Percentiles rank a stretch among this genome's conserved stretches.
These are phyloP conservation scores for Pogonus chalceus DNA, from an alignment of 1,140 invertebrate species.

Conservation along the genomic window DNA sequence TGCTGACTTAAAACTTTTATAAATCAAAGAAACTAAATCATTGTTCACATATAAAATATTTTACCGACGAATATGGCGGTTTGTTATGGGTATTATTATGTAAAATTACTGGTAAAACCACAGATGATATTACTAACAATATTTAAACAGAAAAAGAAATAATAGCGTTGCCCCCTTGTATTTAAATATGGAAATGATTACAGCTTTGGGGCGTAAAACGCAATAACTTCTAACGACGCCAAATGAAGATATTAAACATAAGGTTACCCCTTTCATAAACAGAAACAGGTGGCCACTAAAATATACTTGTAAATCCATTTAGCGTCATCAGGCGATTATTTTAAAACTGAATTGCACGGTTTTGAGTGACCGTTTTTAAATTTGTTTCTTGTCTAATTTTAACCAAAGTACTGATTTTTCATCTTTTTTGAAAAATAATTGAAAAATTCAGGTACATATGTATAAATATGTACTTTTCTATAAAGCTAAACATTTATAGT, in stretches of 20 bases:
- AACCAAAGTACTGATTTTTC: background rate
- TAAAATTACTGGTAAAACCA: too few species aligned
- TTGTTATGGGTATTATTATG: background rate
- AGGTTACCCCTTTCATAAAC: too few species aligned
- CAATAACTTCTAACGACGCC: too few species aligned
- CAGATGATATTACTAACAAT: too few species aligned
- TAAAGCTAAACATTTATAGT: slow-evolving; percentile 7
- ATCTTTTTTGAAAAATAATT: background rate
- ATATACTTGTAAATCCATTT: too few species aligned
- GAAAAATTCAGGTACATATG: slow-evolving; percentile 6
- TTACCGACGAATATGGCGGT: background rate
- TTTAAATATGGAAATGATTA: too few species aligned
- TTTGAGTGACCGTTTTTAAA: background rate
- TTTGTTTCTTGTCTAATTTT: background rate
- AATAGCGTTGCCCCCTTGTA: too few species aligned
- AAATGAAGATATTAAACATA: too few species aligned
- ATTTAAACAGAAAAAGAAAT: too few species aligned
- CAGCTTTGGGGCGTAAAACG: too few species aligned
- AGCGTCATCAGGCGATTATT: too few species aligned
- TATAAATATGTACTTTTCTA: slow-evolving; percentile 3
- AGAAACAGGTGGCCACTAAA: too few species aligned
- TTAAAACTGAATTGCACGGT: background rate
- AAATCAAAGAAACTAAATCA: background rate
- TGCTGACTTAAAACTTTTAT: background rate
- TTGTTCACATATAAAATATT: slow-evolving; percentile 1